Base-by-base conservation (phyloP, 92 coral and sea anemone genomes). In the Muricea muricata region DNA sequence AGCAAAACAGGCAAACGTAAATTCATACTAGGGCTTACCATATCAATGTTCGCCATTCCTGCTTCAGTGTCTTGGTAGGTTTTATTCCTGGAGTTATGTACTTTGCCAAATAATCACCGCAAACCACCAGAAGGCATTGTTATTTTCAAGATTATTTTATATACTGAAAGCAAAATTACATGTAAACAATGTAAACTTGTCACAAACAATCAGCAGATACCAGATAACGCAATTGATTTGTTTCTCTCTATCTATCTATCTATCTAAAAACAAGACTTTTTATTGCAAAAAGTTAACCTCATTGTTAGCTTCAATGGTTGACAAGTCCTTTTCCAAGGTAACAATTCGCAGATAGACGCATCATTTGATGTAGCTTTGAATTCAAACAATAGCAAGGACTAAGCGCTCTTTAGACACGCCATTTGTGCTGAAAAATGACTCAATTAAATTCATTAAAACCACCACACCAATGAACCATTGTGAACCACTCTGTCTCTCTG, bases 311-410 rank as follows among this genome's bases (percentile, higher is more conserved):
- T 25, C 20, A 52, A 23, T 15, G 20, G 56, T 52, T 3, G 60
- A 52, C 60, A 52, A 52, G 18, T 52, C 60, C n/a, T 52, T 52
- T 52, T 2, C 4, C 18, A 52, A 37, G 42, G 4, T 37, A 37
- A 37, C 42, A 37, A 50, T 50, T 50, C 25, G 21, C 63, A 60
- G 3, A 60, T 15, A 60, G 68, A 52, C 60, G 60, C 60, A 4
- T 52, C 60, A 52, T 52, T 52, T 18, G 60, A 52, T 9, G 68
- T 12, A 60, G 68, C 33, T 30, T 60, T 60, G 68, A 29, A 63
- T 63, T 63, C 18, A 63, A 63, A 63, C 70, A 63, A 63, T 26
- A 63, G 37, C 70, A 63, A 63, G 34, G 4, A n/a, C 35, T 63
- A 63, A 26, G 30, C 17, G 35, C 7, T 63, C 37, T 28, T 28